Base-by-base conservation (phyloP, 1,140 invertebrate genomes). In the Drosophila athabasca region DNA sequence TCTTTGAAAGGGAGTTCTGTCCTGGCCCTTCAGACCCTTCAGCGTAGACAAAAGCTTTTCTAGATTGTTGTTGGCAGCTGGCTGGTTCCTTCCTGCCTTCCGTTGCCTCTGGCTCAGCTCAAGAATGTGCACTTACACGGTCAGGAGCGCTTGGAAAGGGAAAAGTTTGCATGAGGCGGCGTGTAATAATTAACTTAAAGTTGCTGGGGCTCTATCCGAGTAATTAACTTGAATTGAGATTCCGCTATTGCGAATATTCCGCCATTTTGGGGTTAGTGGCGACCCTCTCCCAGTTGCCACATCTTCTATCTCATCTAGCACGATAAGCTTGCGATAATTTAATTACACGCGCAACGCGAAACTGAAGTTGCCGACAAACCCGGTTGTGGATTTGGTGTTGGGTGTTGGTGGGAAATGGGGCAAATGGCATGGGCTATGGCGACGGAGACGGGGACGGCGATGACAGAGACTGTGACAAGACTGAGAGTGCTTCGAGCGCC, bases 281-380 rank as follows among this genome's bases (percentile, higher is more conserved):
- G 19, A 31, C 48, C 48, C 53, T n/a, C 19, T 49, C 48, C 48
- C 53, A 17, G n/a, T 49, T 66, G 19, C 26, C 49, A 55, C 60
- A 5, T 39, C 35, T 59, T 24, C 31, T 11, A 17, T 48, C 60
- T 71, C 61, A 57, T 70, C 61, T 75, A 70, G 41, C 52, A 62
- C 66, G 76, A 71, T 66, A 78, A 78, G 75, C 66, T 71, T 65
- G 72, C 73, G 72, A 78, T 78, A 78, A 78, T 78, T 78, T 78
- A 78, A 78, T 78, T 78, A 78, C 60, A 78, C 48, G 76, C 55
- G 57, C 72, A 65, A 75, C 66, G 59, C 60, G 65, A 60, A 69
- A 65, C 35, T 45, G 15, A n/a, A 45, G 43, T 45, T 17, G 15
- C 35, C 35, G 11, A 39, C 35, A 13, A 39, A 39, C 35, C 35